Evolutionary conservation across 2,797 vertebrate genomes (phyloP).

Genomic region (Macropodus opercularis): DNA sequence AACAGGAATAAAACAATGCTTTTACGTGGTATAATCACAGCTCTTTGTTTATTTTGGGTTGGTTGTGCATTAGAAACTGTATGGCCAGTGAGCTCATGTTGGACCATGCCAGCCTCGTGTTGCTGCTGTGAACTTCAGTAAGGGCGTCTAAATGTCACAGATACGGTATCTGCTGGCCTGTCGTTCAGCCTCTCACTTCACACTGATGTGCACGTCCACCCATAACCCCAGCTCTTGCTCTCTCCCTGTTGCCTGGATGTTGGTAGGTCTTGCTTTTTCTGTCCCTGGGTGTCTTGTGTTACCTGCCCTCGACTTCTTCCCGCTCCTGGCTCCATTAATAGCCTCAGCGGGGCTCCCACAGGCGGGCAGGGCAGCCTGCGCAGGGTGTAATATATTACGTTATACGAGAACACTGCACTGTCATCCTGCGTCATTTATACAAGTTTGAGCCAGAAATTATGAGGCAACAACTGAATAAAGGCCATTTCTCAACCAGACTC

Average conservation of each 20-base stretch:
- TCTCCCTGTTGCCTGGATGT: constrained; percentile 23
- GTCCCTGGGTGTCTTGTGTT: constrained; percentile 52
- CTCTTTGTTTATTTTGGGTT: background rate
- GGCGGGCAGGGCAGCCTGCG: background rate
- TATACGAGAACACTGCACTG: background rate
- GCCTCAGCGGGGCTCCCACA: constrained; percentile 12
- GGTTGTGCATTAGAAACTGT: background rate
- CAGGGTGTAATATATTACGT: constrained; percentile 13
- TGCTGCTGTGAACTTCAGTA: constrained; percentile 32
- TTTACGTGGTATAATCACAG: background rate
- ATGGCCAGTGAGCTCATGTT: constrained; percentile 38
- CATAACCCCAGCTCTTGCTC: background rate
- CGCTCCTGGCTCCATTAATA: constrained; percentile 27
- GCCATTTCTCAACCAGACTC: background rate
- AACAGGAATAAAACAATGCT: background rate
- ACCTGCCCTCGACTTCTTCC: constrained; percentile 60
- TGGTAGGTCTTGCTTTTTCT: constrained; percentile 51
- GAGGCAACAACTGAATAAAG: background rate
- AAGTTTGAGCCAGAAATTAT: constrained; percentile 5
- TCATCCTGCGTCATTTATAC: background rate
- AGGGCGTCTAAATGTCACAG: constrained; percentile 57
- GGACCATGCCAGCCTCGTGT: constrained; percentile 16
- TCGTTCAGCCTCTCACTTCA: constrained; percentile 38
- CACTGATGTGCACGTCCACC: constrained; percentile 41
- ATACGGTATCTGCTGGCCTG: constrained; percentile 50